Conservation (phyloP, 2,113 vertebrate genomes). For the Aptenodytes patagonicus region DNA sequence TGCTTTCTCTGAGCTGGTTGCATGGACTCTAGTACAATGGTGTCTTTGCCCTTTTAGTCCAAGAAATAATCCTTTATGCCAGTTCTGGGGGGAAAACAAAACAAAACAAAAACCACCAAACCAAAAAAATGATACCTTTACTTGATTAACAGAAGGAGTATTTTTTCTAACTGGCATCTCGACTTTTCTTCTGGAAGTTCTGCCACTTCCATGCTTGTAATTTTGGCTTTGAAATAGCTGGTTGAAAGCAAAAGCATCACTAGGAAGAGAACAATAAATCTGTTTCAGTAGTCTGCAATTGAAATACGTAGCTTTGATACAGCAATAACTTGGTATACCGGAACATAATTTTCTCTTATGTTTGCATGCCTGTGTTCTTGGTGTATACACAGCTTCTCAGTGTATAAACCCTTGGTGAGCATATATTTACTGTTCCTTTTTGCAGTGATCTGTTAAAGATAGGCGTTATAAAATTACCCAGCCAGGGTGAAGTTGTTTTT, state of each 20-base stretch:
- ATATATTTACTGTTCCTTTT: not conserved
- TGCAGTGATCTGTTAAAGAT: not conserved
- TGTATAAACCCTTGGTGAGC: not conserved
- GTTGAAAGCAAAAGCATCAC: not conserved
- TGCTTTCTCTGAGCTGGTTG: not conserved
- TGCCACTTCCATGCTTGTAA: not conserved
- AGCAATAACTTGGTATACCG: not conserved
- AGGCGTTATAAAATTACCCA: not conserved
- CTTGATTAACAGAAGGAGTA: not conserved
- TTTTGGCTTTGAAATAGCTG: not conserved
- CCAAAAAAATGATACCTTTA: not conserved
- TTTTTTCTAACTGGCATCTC: not conserved
- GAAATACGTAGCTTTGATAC: not conserved
- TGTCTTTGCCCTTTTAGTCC: not conserved
- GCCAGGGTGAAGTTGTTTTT: not conserved
- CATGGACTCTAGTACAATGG: not conserved
- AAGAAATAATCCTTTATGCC: not conserved
- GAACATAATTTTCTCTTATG: not conserved
- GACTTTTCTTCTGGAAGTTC: not conserved
- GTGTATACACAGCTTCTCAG: not conserved
- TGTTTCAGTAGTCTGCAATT: not conserved
- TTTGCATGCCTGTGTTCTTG: not conserved
- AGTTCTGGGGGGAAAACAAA: too few relatives aligned
- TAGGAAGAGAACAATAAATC: not conserved
- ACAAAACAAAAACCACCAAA: not conserved